phyloP scores from a whole-genome alignment of 1,140 invertebrate genomes.

The Lycorma delicatula region DNA sequence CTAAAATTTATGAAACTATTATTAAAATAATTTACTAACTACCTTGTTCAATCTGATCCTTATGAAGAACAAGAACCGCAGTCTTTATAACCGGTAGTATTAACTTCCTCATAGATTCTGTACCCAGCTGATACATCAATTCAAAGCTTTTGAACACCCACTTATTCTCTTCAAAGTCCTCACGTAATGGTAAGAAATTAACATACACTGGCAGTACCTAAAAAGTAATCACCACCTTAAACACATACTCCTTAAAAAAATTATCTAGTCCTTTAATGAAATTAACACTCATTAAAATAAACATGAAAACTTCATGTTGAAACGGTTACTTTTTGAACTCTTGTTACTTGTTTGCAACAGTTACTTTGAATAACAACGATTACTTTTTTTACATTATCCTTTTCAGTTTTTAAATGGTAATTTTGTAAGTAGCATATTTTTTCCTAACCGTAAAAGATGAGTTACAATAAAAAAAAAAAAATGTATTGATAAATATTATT shows the following conservation, averaged over 20 bases:
- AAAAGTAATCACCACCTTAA: conserved; percentile 21
- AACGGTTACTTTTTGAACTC: no score
- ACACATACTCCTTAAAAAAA: no score
- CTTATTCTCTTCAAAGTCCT: conserved; percentile 66
- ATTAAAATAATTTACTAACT: conserved; percentile 13
- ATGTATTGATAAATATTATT: no score
- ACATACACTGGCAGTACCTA: conserved; percentile 64
- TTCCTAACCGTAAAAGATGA: no score
- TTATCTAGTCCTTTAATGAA: no score
- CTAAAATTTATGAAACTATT: conserved; percentile 5
- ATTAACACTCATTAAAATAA: neutral
- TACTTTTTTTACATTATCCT: no score
- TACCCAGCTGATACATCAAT: conserved; percentile 49
- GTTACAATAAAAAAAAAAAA: no score
- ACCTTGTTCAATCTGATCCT: conserved; percentile 22
- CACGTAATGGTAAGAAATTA: conserved; percentile 58
- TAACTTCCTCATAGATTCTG: conserved; percentile 42
- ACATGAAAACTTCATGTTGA: no score
- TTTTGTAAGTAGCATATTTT: no score
- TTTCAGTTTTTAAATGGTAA: no score
- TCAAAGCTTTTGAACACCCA: conserved; percentile 57
- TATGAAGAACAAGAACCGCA: conserved; percentile 19
- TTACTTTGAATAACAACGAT: no score
- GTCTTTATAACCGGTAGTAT: conserved; percentile 44
- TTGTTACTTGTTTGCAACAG: no score